Evolutionary conservation across 2,113 vertebrate species (phyloP), one percentile per base, ranked within the genome.

Genomic region (Thalassoma bifasciatum): DNA sequence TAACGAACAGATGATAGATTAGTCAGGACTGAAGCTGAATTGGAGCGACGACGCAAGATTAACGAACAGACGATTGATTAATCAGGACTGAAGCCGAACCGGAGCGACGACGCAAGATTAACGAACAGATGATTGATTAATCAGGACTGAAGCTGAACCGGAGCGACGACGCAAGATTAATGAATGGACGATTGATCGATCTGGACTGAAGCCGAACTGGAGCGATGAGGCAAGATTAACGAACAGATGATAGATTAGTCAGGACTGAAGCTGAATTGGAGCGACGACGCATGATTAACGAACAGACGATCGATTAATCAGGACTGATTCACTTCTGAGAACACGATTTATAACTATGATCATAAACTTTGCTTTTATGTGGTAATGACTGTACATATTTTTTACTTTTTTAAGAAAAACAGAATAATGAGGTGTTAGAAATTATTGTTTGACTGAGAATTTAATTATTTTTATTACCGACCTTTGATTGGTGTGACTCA

Each of bases 141-240:
- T n/a, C n/a, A n/a, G n/a, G n/a, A n/a, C n/a, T n/a, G n/a, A n/a
- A n/a, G 96, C 95, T 0, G 96, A 98, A 91, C 88, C 97, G 64
- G 93, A 96, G 84, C 91, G 96, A 95, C 95, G 89, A 89, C 0
- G 2, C 10, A 30, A 12, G 8, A 30, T 30, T 6, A 30, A 10
- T 37, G n/a, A n/a, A n/a, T n/a, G n/a, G n/a, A n/a, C n/a, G n/a
- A n/a, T n/a, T n/a, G n/a, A n/a, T n/a, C n/a, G n/a, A n/a, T n/a
- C n/a, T n/a, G n/a, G n/a, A n/a, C n/a, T n/a, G n/a, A n/a, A n/a
- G 96, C 95, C 0, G 96, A 98, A 91, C 88, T 97, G 64, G 93
- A 96, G 84, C 91, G 96, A 95, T 95, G 89, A 89, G 0, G 2
- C 10, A 30, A 12, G 8, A 30, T 30, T 6, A 30, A 10, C 46